A percentile compares a stretch with the other conserved stretches of the same genome.
phyloP scores from a whole-genome alignment of 2,888 invertebrate species.

The Xestia sexstrigata region DNA sequence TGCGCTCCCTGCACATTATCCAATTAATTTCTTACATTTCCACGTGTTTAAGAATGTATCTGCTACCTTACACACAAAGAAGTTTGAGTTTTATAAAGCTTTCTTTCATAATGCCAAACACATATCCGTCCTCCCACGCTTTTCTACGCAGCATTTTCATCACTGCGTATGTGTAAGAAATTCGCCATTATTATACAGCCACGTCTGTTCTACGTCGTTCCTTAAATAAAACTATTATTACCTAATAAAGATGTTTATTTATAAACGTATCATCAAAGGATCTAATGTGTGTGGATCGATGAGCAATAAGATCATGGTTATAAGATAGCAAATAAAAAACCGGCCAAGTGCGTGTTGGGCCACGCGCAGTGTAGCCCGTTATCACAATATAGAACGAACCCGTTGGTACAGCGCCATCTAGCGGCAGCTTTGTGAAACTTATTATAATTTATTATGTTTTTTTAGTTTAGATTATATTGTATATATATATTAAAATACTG shows the following conservation, averaged over 20 bases:
- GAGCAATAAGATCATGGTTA: neutral
- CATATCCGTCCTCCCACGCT: neutral
- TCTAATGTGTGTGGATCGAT: neutral
- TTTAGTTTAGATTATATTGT: too few species aligned
- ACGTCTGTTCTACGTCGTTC: neutral
- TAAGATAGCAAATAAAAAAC: too few species aligned
- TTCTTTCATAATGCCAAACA: slow-evolving; percentile 10
- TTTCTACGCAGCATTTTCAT: neutral
- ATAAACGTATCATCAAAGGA: neutral
- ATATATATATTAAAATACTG: too few species aligned
- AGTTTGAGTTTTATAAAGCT: neutral
- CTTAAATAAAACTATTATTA: neutral
- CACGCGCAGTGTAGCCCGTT: too few species aligned
- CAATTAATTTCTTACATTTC: slow-evolving; percentile 15
- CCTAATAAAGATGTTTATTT: neutral
- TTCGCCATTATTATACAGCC: neutral
- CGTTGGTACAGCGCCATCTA: too few species aligned
- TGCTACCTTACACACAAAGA: neutral
- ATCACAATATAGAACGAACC: too few species aligned
- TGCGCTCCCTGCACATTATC: slow-evolving; percentile 9
- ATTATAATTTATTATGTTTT: too few species aligned
- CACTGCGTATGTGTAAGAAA: neutral
- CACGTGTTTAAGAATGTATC: neutral
- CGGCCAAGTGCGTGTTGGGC: too few species aligned
- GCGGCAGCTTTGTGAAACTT: too few species aligned